These are phyloP conservation scores for Drosophila cognata DNA, from an alignment of 2,888 invertebrate genomes.

Conservation along the genomic window DNA sequence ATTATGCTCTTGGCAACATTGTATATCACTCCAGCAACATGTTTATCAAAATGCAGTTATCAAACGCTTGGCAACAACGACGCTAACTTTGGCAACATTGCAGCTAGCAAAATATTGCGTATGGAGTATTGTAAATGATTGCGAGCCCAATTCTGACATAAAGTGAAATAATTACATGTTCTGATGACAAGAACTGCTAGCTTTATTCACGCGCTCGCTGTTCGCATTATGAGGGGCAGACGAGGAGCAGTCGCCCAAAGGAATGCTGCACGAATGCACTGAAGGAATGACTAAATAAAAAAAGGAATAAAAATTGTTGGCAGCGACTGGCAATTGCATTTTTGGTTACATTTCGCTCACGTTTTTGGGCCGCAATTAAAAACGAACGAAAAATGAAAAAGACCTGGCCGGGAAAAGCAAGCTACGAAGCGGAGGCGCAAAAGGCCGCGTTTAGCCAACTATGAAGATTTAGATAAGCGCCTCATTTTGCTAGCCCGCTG, in stretches of 20 bases:
- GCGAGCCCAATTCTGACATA: constrained; percentile 59
- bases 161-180: constrained; percentile 82
- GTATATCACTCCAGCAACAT: constrained; percentile 3
- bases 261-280: constrained; percentile 77
- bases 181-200: constrained; percentile 70
- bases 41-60: not conserved
- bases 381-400: constrained; percentile 59
- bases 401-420: constrained; percentile 33
- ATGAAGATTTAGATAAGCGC: constrained; percentile 85
- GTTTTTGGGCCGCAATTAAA: constrained; percentile 82
- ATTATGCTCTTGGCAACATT: constrained; percentile 56
- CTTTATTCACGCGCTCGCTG: constrained; percentile 52
- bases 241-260: constrained; percentile 33
- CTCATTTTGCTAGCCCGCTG: constrained; percentile 75
- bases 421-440: constrained; percentile 69
- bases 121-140: constrained; percentile 43
- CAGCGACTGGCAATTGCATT: constrained; percentile 73
- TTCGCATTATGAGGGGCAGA: constrained; percentile 8
- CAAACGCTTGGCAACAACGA: not conserved
- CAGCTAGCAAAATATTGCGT: constrained; percentile 28
- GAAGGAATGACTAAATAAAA: constrained; percentile 69
- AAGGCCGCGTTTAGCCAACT: constrained; percentile 85
- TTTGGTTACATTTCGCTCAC: constrained; percentile 81
- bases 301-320: not conserved
- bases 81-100: constrained; percentile 1